These are phyloP conservation scores for Myotis vivesi DNA, from an alignment of 2,797 vertebrate species.

Conservation along the genomic window DNA sequence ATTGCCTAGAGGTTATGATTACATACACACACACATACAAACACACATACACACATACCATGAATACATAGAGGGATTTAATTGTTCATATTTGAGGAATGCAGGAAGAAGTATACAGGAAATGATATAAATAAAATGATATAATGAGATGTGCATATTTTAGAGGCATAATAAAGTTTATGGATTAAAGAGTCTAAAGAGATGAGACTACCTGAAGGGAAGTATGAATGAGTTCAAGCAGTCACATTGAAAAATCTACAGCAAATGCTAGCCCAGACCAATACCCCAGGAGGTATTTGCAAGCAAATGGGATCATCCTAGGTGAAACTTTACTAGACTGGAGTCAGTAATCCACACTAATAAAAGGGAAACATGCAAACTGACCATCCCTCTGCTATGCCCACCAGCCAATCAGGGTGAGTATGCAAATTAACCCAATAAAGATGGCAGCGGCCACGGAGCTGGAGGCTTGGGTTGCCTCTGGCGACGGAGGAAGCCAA, in stretches of 20 bases:
- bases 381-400: too few species aligned
- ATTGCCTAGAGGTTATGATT: background rate
- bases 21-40: background rate
- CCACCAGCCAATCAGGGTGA: too few species aligned
- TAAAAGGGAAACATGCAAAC: too few species aligned
- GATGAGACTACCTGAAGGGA: background rate
- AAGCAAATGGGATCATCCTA: background rate
- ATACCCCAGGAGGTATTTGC: background rate
- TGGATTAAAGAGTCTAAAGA: background rate
- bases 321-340: background rate
- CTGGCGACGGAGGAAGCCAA: too few species aligned
- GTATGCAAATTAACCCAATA: too few species aligned
- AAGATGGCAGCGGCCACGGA: too few species aligned
- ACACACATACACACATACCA: background rate
- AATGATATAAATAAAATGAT: constrained; percentile 19
- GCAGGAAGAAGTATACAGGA: background rate
- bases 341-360: background rate
- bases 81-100: background rate
- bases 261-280: background rate
- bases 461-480: too few species aligned
- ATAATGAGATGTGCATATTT: constrained; percentile 42
- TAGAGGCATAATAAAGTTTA: background rate
- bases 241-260: background rate
- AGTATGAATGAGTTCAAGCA: constrained; percentile 11
- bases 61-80: background rate